A percentile compares a stretch with the other conserved stretches of the same genome.
Conservation (phyloP, 2,113 vertebrate species). For the Halichoeres trimaculatus region DNA sequence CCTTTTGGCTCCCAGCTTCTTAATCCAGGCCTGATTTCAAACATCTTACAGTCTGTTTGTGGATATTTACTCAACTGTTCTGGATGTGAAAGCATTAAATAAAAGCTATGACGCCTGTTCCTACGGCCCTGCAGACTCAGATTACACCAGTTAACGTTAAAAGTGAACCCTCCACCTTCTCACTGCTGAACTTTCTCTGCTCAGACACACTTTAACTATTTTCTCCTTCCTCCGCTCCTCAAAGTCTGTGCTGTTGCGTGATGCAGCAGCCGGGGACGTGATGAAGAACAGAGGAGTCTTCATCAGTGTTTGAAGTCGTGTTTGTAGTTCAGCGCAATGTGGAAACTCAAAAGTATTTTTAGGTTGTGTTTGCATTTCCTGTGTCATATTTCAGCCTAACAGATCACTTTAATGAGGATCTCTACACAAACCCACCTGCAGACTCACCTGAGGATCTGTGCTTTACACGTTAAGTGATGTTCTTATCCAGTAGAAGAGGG, state of each 20-base stretch:
- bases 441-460: neutral
- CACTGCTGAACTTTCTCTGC: neutral
- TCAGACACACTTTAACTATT: neutral
- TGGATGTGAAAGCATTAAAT: neutral
- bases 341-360: conserved; percentile 19
- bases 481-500: neutral
- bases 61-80: neutral
- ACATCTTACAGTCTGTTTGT: neutral
- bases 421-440: neutral
- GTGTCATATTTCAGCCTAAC: conserved; percentile 9
- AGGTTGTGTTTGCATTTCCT: neutral
- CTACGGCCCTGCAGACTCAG: neutral
- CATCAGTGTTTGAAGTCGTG: conserved; percentile 4
- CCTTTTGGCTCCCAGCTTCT: neutral
- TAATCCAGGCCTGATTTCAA: neutral
- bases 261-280: neutral
- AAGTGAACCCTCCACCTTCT: neutral
- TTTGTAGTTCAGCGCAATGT: conserved; percentile 16
- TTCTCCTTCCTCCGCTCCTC: neutral
- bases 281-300: neutral
- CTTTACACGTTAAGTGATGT: neutral
- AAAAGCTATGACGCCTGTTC: neutral
- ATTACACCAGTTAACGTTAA: neutral
- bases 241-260: neutral
- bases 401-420: neutral